Evolutionary conservation across 2,113 vertebrate species (phyloP), one percentile per base, ranked within the genome.

Genomic region (Sarotherodon lohbergeri): DNA sequence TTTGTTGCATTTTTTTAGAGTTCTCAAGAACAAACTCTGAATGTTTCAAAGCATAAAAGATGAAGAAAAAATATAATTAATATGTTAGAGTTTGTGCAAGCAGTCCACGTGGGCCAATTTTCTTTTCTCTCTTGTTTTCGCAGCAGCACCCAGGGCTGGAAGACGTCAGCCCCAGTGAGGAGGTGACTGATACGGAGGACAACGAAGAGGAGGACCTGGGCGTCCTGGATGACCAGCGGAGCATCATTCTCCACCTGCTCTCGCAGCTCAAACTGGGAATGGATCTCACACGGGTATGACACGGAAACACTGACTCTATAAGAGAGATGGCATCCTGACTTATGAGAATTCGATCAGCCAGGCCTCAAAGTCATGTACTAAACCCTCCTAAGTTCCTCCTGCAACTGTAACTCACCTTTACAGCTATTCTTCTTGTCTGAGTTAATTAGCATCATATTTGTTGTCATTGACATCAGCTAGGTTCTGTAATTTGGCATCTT

Each of bases 181-280:
- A 99, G 94, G 93, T 97, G 94, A 98, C 97, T 2, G 98, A 99
- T 90, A 96, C 95, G 10, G 98, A 99, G 95, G 98, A 98, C 82
- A 97, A 97, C 5, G 97, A 97, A 87, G 98, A 99, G 92, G 96
- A 98, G 78, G 98, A 98, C 90, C 92, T 98, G 93, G 98, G 97
- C 1, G 97, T 98, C 87, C 94, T 98, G 96, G 98, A 99, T 48
- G 98, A 99, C 87, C 98, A 99, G 83, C 97, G 97, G 9, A 98
- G 98, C 55, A 80, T 99, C 89, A 98, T 99, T 86, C 97, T 99
- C 3, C 98, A 99, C 93, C 97, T 99, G 93, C 97, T 99, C 78
- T 99, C 98, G 8, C 98, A 99, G 85, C 98, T 99, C 89, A 99
- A 98, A 92, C 98, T 99, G 89, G 98, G 98, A 88, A 99, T 99